Evolutionary conservation across 1,140 invertebrate species (phyloP).

Genomic region (Calephelis virginiensis): DNA sequence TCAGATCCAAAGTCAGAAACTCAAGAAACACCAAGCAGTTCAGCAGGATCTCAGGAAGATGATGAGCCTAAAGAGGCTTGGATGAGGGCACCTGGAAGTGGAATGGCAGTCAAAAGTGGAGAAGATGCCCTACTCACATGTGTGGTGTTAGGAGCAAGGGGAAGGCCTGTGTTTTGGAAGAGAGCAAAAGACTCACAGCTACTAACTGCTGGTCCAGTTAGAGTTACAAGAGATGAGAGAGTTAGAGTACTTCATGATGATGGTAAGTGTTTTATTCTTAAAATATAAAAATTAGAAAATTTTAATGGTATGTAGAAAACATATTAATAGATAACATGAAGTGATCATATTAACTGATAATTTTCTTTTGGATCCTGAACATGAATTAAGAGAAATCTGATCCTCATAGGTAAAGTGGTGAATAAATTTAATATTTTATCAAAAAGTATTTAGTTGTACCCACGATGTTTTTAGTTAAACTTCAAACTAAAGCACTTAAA

Average conservation of each 20-base stretch:
- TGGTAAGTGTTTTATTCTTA: slow-evolving; percentile 37
- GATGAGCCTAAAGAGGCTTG: slow-evolving; percentile 54
- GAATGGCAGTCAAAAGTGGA: slow-evolving; percentile 77
- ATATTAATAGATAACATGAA: too few relatives aligned
- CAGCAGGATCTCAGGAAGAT: slow-evolving; percentile 48
- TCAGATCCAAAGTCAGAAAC: slow-evolving; percentile 50
- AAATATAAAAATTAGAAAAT: too few relatives aligned
- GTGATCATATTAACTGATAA: too few relatives aligned
- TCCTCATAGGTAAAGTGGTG: too few relatives aligned
- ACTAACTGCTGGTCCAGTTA: slow-evolving; percentile 85
- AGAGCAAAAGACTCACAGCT: slow-evolving; percentile 83
- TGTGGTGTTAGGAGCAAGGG: slow-evolving; percentile 83
- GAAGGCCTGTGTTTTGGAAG: slow-evolving; percentile 84
- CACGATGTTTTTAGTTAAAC: too few relatives aligned
- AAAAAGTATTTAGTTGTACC: too few relatives aligned
- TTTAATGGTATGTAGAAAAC: too few relatives aligned
- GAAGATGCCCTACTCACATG: slow-evolving; percentile 88
- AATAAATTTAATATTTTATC: too few relatives aligned
- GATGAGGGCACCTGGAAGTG: slow-evolving; percentile 55
- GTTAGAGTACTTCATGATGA: slow-evolving; percentile 86
- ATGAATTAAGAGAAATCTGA: too few relatives aligned
- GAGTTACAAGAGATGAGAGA: slow-evolving; percentile 85
- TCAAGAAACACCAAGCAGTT: slow-evolving; percentile 42
- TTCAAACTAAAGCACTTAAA: too few relatives aligned
- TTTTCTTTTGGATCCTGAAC: too few relatives aligned